Conservation (phyloP, 1,140 invertebrate species). For the Caenorhabditis inopinata region DNA sequence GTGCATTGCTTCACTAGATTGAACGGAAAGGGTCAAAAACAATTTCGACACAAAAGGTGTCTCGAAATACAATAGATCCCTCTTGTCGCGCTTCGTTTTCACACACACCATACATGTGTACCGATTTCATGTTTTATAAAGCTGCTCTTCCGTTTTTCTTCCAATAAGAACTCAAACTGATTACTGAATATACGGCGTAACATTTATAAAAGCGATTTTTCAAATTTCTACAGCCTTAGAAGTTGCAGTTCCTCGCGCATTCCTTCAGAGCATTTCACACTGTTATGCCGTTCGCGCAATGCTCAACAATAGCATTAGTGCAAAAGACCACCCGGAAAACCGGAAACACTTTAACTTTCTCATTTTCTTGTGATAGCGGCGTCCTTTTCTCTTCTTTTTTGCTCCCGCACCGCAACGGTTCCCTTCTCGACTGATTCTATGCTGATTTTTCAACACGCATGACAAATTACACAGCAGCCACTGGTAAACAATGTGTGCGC, state of each 20-base stretch:
- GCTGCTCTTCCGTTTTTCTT: neutral
- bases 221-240: no score
- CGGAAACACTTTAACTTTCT: neutral
- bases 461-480: conserved; percentile 24
- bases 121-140: neutral
- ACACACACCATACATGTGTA: neutral
- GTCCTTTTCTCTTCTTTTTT: neutral
- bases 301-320: conserved; percentile 31
- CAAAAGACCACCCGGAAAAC: conserved; percentile 24
- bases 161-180: no score
- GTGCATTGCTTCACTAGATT: neutral
- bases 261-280: neutral
- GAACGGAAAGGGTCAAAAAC: conserved; percentile 7
- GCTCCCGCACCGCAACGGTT: neutral
- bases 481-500: conserved; percentile 32
- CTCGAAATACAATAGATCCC: neutral
- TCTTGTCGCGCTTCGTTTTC: neutral
- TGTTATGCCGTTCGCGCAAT: conserved; percentile 12
- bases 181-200: no score
- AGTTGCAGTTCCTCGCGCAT: no score
- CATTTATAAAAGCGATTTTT: no score
- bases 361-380: neutral
- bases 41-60: conserved; percentile 23
- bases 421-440: neutral
- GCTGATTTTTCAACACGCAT: neutral